phyloP scores from a whole-genome alignment of 2,113 vertebrate genomes.

The Bos indicus region DNA sequence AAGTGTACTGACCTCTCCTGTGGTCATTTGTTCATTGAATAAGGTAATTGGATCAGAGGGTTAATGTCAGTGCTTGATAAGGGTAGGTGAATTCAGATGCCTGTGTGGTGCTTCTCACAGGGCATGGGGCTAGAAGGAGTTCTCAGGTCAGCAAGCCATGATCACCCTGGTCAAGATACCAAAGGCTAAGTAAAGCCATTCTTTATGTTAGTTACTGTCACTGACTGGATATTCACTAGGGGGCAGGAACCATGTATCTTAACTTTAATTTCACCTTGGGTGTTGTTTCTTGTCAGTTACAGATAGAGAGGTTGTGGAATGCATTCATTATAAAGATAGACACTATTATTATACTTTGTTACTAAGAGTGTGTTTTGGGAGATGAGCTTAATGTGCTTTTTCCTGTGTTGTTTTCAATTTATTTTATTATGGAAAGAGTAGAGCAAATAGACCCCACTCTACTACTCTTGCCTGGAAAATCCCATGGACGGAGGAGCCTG shows the following conservation, averaged over 20 bases:
- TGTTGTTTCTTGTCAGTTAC: neutral
- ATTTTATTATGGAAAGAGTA: neutral
- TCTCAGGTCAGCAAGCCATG: neutral
- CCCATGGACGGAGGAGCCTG: too few relatives aligned
- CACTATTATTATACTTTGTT: neutral
- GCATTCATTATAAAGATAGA: neutral
- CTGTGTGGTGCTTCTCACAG: fast-evolving
- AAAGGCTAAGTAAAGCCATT: neutral
- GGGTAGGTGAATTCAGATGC: neutral
- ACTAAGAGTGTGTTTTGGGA: neutral
- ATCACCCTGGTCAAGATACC: neutral
- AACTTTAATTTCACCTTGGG: neutral
- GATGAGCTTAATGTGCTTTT: neutral
- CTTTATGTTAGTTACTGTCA: neutral
- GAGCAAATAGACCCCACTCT: neutral
- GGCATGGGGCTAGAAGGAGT: fast-evolving
- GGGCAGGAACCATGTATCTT: fast-evolving
- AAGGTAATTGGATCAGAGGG: neutral
- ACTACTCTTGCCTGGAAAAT: too few relatives aligned
- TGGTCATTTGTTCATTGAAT: neutral
- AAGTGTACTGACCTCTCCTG: neutral
- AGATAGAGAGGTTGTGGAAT: neutral
- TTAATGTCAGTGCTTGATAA: neutral
- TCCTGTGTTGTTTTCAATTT: neutral
- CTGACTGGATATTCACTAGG: neutral